A percentile compares a stretch with the other conserved stretches of the same genome.
Conservation (phyloP, 2,888 invertebrate species). For the Scrobipalpa atriplicella region DNA sequence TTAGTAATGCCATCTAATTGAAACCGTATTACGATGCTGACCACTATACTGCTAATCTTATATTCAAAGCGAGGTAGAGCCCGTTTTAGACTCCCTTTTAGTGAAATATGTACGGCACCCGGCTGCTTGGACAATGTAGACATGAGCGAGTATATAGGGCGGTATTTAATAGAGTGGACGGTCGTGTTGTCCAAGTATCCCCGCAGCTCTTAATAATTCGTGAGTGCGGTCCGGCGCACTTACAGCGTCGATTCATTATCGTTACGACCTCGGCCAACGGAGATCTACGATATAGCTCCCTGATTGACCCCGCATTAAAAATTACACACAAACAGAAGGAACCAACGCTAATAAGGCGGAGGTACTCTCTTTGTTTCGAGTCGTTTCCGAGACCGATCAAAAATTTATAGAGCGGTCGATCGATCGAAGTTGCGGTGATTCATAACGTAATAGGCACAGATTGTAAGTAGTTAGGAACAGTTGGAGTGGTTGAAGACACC, state of each 20-base stretch:
- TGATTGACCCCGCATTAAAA: constrained; percentile 83
- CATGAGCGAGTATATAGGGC: constrained; percentile 20
- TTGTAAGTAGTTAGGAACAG: constrained; percentile 59
- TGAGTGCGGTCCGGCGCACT: constrained; percentile 80
- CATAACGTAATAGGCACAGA: constrained; percentile 65
- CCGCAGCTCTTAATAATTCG: constrained; percentile 81
- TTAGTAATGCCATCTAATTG: constrained; percentile 77
- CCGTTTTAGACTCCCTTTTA: constrained; percentile 34
- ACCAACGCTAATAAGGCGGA: constrained; percentile 62
- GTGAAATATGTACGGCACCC: constrained; percentile 32
- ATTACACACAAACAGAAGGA: constrained; percentile 78
- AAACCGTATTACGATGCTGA: constrained; percentile 69
- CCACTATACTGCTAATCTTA: constrained; percentile 59
- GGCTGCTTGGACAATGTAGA: constrained; percentile 16
- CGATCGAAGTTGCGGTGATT: constrained; percentile 66
- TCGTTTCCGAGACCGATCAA: constrained; percentile 69
- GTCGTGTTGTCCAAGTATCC: constrained; percentile 51
- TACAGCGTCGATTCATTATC: constrained; percentile 78
- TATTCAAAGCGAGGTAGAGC: constrained; percentile 51
- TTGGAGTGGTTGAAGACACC: constrained; percentile 59
- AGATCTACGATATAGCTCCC: constrained; percentile 80
- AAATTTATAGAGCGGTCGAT: constrained; percentile 67
- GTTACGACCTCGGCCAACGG: constrained; percentile 75
- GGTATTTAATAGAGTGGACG: constrained; percentile 26
- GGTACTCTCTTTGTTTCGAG: constrained; percentile 72